Evolutionary conservation across 2,797 vertebrate species (phyloP), one percentile per base, ranked within the genome.

Genomic region (Erpetoichthys calabaricus): DNA sequence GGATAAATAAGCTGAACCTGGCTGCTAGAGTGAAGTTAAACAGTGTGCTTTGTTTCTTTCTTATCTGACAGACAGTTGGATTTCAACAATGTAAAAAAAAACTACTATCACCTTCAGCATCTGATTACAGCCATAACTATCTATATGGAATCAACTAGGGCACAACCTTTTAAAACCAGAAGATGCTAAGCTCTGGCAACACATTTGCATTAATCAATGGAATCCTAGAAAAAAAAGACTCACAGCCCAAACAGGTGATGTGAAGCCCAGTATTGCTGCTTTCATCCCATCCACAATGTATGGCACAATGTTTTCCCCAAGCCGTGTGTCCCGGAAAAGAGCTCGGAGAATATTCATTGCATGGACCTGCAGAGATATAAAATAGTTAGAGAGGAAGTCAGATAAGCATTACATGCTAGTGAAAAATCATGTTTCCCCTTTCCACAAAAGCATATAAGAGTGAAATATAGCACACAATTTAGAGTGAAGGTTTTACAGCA

Each of bases 311-410:
- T 89, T 94, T 73, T 98, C 91, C 58, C 94, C 89, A 64, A 97
- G 79, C 55, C 88, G 91, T 0, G 94, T 91, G 73, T 97, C 96
- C 64, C 92, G 85, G 64, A 91, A 97, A 57, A 98, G 75, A 3
- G 94, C 91, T 62, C 94, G 70, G 44, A 99, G 85, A 73, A 97
- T 91, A 83, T 99, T 99, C 67, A 99, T 80, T 65, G 92, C 90
- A 45, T 98, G 96, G 67, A 98, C 94, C 92, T 99, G 69, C 0
- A 5, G 44, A n/a, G 5, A 65, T 10, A 61, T 7, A 44, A 4
- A 55, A 0, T 47, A 43, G 43, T 44, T 4, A 44, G 9, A 44
- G 5, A 44, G 8, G 41, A 60, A 67, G 55, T 62, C 68, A 70
- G 59, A 69, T 3, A 54, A n/a, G n/a, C 44, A 8, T 8, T 8